Evolutionary conservation across 2,797 vertebrate genomes (phyloP).

Genomic region (Anas flavirostris): DNA sequence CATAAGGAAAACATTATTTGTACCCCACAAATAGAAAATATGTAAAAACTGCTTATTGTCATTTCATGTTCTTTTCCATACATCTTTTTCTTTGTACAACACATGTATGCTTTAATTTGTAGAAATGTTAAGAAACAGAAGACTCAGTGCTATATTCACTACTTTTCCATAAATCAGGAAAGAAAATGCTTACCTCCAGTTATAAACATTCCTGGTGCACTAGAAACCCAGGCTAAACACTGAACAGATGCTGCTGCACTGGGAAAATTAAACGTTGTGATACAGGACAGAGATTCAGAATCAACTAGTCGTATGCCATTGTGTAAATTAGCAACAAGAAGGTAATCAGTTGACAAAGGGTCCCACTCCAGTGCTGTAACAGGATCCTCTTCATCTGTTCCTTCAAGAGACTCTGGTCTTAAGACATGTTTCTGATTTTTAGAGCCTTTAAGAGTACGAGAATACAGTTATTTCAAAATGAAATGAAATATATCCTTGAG

Average conservation of each 20-base stretch:
- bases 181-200: slow-evolving; percentile 88
- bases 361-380: slow-evolving; percentile 96
- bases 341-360: slow-evolving; percentile 91
- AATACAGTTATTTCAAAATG: neutral
- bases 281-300: slow-evolving; percentile 88
- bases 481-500: neutral
- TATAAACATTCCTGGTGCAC: slow-evolving; percentile 97
- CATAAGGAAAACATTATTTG: neutral
- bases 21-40: neutral
- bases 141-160: neutral
- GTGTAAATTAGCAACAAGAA: slow-evolving; percentile 94
- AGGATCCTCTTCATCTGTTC: slow-evolving; percentile 95
- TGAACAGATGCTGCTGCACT: slow-evolving; percentile 91
- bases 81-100: neutral
- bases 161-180: neutral
- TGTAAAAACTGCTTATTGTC: neutral
- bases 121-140: neutral
- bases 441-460: slow-evolving; percentile 79
- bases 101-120: neutral
- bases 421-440: slow-evolving; percentile 95
- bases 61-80: neutral
- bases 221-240: slow-evolving; percentile 95
- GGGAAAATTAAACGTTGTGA: slow-evolving; percentile 91
- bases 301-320: slow-evolving; percentile 93
- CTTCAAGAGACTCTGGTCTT: slow-evolving; percentile 93